Evolutionary conservation across 2,797 vertebrate species (phyloP).

Genomic region (Uromys caudimaculatus): DNA sequence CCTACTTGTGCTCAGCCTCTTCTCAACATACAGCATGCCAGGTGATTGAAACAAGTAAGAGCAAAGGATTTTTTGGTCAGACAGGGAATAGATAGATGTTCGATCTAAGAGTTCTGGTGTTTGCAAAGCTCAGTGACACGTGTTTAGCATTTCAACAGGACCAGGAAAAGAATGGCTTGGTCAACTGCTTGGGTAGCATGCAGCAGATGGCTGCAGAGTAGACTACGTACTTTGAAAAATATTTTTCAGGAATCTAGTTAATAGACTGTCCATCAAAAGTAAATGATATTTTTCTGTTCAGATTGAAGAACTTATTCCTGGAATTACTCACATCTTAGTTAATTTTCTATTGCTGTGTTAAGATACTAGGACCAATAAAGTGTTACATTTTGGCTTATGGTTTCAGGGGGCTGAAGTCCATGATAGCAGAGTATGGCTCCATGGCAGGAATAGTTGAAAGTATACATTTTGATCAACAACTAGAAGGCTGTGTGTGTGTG

Average conservation of each 20-base stretch:
- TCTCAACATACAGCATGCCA: background rate
- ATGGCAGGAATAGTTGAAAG: background rate
- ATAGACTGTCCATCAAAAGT: background rate
- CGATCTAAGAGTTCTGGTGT: background rate
- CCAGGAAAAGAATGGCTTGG: background rate
- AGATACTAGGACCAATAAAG: background rate
- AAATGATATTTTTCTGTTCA: background rate
- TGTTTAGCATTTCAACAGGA: background rate
- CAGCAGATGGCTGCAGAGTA: background rate
- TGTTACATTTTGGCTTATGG: background rate
- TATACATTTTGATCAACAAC: background rate
- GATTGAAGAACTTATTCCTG: constrained; percentile 6
- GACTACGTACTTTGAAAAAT: background rate
- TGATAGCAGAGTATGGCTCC: background rate
- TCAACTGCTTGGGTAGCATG: background rate
- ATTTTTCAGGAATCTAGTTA: background rate
- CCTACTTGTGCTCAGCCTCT: background rate
- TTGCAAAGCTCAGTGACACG: background rate
- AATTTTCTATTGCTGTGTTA: background rate
- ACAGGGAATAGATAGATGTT: background rate
- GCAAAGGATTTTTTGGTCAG: background rate
- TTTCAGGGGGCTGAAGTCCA: background rate
- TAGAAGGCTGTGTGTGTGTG: background rate
- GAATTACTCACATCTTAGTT: background rate
- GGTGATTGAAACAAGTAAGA: background rate